A percentile compares a stretch with the other conserved stretches of the same genome.
phyloP scores from a whole-genome alignment of 2,113 vertebrate species.

The Mesembrinibis cayennensis region DNA sequence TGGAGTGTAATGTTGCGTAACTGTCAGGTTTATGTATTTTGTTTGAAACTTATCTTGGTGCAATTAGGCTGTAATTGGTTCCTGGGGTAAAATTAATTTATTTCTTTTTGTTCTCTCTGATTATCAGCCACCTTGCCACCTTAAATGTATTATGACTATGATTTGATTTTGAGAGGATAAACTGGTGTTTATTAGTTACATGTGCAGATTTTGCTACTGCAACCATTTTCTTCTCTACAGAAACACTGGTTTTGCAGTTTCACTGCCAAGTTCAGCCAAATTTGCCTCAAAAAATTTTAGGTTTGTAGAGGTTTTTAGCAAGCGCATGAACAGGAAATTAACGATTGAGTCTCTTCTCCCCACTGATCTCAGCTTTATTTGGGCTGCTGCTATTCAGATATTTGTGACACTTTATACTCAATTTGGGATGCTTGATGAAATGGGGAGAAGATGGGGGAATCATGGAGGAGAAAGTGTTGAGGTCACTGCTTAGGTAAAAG shows the following conservation, averaged over 20 bases:
- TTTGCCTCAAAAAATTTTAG: not conserved
- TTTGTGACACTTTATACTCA: not conserved
- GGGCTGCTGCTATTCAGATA: not conserved
- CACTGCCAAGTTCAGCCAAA: not conserved
- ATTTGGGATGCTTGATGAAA: not conserved
- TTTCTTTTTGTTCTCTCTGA: not conserved
- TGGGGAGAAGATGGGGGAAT: not conserved
- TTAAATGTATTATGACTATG: not conserved
- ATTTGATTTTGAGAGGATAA: not conserved
- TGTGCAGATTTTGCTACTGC: not conserved
- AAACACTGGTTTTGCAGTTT: not conserved
- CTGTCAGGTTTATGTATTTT: not conserved
- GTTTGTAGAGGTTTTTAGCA: not conserved
- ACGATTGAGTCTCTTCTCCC: not conserved
- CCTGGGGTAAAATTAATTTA: not conserved
- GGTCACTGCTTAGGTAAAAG: not conserved
- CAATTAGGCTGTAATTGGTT: constrained; percentile 2
- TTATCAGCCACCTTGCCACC: not conserved
- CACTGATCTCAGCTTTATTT: not conserved
- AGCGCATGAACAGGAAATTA: not conserved
- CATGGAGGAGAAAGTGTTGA: not conserved
- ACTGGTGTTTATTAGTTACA: not conserved
- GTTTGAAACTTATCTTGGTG: not conserved
- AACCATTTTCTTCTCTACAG: not conserved
- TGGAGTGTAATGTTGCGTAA: not conserved